Percentiles rank a stretch among this genome's conserved stretches.
These are phyloP conservation scores for Notodonta ziczac DNA, from an alignment of 2,888 invertebrate species.

Conservation along the genomic window DNA sequence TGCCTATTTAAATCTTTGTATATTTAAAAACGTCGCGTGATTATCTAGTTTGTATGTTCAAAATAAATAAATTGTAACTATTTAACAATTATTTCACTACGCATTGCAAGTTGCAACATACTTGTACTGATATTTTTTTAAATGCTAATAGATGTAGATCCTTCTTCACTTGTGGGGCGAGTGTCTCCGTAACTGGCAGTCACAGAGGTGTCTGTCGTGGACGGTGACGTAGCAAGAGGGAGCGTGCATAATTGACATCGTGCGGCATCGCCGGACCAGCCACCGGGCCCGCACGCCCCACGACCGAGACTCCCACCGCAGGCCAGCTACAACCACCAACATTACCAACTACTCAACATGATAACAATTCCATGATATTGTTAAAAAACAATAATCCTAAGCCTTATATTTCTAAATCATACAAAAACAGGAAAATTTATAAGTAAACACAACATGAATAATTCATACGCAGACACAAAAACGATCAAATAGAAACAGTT, in stretches of 20 bases:
- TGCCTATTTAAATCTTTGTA: background rate
- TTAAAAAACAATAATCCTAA: slow-evolving; percentile 19
- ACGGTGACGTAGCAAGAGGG: slow-evolving; percentile 66
- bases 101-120: too few relatives aligned
- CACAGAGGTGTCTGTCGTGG: slow-evolving; percentile 57
- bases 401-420: slow-evolving; percentile 30
- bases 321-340: slow-evolving; percentile 56
- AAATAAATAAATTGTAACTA: too few relatives aligned
- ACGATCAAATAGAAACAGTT: slow-evolving; percentile 32
- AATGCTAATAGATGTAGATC: background rate
- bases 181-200: slow-evolving; percentile 57
- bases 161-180: slow-evolving; percentile 12
- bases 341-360: slow-evolving; percentile 31
- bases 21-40: background rate
- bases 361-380: background rate
- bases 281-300: slow-evolving; percentile 52
- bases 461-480: slow-evolving; percentile 34
- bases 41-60: too few relatives aligned
- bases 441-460: slow-evolving; percentile 33
- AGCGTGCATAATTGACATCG: slow-evolving; percentile 61
- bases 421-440: slow-evolving; percentile 27
- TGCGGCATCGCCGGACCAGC: slow-evolving; percentile 59
- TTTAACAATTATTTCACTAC: too few relatives aligned
- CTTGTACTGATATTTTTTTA: too few relatives aligned
- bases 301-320: slow-evolving; percentile 42